Base-by-base conservation (phyloP, 2,888 invertebrate genomes). In the Pristionchus entomophagus region DNA sequence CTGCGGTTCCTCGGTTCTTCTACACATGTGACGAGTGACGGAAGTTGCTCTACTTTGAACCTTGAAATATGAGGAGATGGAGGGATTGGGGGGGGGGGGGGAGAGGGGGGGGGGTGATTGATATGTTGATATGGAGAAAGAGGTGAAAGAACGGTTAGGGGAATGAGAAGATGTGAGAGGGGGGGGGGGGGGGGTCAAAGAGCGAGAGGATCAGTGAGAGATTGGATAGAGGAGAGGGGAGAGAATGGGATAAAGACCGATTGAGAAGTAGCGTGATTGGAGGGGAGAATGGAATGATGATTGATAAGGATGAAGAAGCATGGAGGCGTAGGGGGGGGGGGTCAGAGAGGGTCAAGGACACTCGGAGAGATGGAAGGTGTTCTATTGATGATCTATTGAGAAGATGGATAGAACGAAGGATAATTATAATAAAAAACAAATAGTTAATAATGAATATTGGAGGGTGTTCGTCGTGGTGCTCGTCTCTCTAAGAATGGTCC, bases 401-500 rank as follows among this genome's bases (percentile, higher is more conserved):
- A 56, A 22, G 56, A 41, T 22, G 1, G 5, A 41, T 73, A 38
- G 38, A 29, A 22, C 22, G 38, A 38, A 38, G 19, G 65, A 0
- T 22, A 69, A 38, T 38, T 69, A 22, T 8, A 10, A 3, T 53
- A n/a, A n/a, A 53, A 53, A 19, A 53, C n/a, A 53, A 19, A 1
- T 19, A 22, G 19, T 22, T 41, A 38, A 10, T 38, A 26, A 3
- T 26, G 3, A 38, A n/a, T n/a, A n/a, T 82, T 88, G 53, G 84
- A 89, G 87, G 90, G 88, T 14, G 91, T 97, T 94, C 96, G 97
- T 91, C 96, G 96, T 94, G 98, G 98, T 89, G 96, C 97, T 91
- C 97, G 96, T 94, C 96, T 97, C 94, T 97, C 97, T 93, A 97
- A 96, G 96, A 94, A 96, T 87, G 93, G 93, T 17, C 90, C 90